Evolutionary conservation across 2,888 invertebrate genomes (phyloP).

Genomic region (Cinara cedri): DNA sequence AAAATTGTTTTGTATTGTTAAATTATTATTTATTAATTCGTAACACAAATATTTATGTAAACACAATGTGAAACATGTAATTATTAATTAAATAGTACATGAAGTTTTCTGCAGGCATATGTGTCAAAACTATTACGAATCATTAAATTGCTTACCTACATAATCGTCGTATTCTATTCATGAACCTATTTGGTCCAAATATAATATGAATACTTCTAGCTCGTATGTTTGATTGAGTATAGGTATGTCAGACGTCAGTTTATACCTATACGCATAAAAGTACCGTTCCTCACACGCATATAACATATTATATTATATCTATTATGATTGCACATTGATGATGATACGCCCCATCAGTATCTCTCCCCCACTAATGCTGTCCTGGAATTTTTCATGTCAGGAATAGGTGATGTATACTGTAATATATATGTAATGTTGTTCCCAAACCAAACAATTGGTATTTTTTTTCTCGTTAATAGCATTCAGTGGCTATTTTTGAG

Average conservation of each 20-base stretch:
- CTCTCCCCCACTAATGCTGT: slow-evolving; percentile 48
- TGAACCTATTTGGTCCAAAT: slow-evolving; percentile 4
- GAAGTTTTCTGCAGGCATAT: neutral
- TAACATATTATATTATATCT: slow-evolving; percentile 18
- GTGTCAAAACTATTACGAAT: slow-evolving; percentile 1
- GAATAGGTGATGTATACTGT: neutral
- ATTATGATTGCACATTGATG: slow-evolving; percentile 29
- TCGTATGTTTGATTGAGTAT: slow-evolving; percentile 21
- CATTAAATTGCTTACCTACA: neutral
- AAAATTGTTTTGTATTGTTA: neutral
- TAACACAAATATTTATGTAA: neutral
- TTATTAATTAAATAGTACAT: neutral
- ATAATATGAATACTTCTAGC: neutral
- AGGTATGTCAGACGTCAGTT: neutral
- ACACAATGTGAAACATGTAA: neutral
- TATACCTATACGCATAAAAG: slow-evolving; percentile 20
- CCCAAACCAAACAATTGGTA: slow-evolving; percentile 45
- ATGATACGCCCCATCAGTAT: slow-evolving; percentile 21
- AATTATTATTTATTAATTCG: slow-evolving; percentile 3
- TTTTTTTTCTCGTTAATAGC: slow-evolving; percentile 40
- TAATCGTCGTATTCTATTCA: neutral
- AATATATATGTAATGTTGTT: slow-evolving; percentile 28
- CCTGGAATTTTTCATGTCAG: slow-evolving; percentile 42
- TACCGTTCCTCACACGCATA: slow-evolving; percentile 34
- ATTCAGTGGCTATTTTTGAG: slow-evolving; percentile 46